phyloP scores from a whole-genome alignment of 2,797 vertebrate species.

The Aratinga solstitialis region DNA sequence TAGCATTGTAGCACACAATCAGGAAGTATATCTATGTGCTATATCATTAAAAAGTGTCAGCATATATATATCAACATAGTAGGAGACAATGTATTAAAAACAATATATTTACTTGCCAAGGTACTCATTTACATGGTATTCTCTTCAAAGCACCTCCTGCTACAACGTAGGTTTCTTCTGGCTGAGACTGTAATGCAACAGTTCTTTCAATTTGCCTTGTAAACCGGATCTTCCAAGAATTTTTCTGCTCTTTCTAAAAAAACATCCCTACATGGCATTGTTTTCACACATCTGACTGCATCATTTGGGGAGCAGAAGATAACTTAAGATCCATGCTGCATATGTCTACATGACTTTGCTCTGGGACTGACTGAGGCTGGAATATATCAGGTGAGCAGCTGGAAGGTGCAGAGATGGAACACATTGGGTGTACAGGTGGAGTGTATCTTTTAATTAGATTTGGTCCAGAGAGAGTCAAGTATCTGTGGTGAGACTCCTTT shows the following conservation, averaged over 20 bases:
- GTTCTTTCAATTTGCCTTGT: background rate
- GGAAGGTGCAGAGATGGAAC: background rate
- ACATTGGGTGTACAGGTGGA: background rate
- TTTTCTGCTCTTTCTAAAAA: background rate
- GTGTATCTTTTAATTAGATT: background rate
- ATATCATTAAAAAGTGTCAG: background rate
- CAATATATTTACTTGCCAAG: background rate
- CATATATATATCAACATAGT: background rate
- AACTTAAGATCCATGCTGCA: too few species aligned
- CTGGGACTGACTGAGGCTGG: background rate
- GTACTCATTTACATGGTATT: background rate
- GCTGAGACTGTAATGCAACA: background rate
- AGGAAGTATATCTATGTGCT: background rate
- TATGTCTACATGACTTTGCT: fast-evolving
- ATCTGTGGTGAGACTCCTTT: background rate
- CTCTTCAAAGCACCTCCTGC: background rate
- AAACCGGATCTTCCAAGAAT: background rate
- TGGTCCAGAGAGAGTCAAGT: background rate
- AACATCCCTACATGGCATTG: fast-evolving
- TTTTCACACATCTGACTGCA: background rate
- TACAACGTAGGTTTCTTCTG: background rate
- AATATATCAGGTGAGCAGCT: background rate
- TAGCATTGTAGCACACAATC: background rate
- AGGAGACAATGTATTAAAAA: background rate
- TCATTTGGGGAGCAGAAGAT: background rate